Conservation (phyloP, 1,140 invertebrate genomes). For the Sinonovacula constricta region DNA sequence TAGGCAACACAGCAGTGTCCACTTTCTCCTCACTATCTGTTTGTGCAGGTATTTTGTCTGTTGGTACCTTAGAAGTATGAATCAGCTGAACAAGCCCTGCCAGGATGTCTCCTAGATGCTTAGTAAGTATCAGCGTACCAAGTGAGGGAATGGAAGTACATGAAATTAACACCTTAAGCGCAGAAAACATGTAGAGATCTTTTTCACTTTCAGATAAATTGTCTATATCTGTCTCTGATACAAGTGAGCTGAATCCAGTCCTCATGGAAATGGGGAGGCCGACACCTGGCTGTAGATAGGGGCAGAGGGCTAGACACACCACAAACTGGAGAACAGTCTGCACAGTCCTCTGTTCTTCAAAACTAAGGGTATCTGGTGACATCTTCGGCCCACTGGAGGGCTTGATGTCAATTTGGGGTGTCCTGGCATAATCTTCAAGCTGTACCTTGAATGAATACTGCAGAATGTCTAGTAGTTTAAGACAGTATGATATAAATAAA, state of each 20-base stretch:
- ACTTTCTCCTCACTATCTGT: not conserved
- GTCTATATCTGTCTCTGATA: conserved; percentile 4
- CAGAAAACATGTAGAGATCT: conserved; percentile 43
- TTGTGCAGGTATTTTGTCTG: not conserved
- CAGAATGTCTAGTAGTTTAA: conserved; percentile 25
- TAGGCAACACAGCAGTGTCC: not conserved
- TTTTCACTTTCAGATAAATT: not conserved
- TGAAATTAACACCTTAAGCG: conserved; percentile 68
- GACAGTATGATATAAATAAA: too few species aligned
- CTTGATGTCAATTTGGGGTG: not conserved
- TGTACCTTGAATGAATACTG: conserved; percentile 9
- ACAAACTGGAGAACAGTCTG: conserved; percentile 81
- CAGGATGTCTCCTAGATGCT: conserved; percentile 80
- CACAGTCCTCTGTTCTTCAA: conserved; percentile 75
- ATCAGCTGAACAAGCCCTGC: conserved; percentile 83
- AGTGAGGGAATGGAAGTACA: conserved; percentile 76
- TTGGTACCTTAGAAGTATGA: not conserved
- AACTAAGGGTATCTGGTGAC: conserved; percentile 69
- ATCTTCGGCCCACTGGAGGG: conserved; percentile 35
- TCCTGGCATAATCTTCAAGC: not conserved
- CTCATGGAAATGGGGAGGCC: conserved; percentile 80
- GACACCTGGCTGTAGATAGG: conserved; percentile 83
- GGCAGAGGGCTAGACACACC: conserved; percentile 83
- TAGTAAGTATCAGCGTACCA: conserved; percentile 74
- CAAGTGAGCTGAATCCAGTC: conserved; percentile 55